phyloP scores from a whole-genome alignment of 2,797 vertebrate genomes.

The Ptychadena robeensis region DNA sequence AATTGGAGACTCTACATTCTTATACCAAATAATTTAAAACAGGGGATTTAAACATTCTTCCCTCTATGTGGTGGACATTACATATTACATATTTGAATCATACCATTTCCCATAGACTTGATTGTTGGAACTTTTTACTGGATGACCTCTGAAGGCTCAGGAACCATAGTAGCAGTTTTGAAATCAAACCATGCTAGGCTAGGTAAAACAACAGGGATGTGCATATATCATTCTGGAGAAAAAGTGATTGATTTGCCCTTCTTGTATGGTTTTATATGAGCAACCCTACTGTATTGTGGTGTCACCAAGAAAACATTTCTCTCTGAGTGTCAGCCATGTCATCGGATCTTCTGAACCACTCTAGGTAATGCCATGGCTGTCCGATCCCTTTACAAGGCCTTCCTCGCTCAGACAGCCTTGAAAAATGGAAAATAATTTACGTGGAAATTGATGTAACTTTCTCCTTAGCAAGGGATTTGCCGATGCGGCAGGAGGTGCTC shows the following conservation, averaged over 20 bases:
- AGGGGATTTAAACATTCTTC: no score
- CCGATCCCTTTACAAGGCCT: neutral
- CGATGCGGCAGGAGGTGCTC: slow-evolving; percentile 11
- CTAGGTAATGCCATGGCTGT: neutral
- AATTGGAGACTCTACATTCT: no score
- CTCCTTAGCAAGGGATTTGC: slow-evolving; percentile 17
- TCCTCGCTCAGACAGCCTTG: neutral
- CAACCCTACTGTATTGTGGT: neutral
- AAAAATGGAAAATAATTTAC: neutral
- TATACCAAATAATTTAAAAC: no score
- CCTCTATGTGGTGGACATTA: no score
- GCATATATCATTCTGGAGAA: neutral
- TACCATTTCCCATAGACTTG: no score
- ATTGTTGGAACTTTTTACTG: no score
- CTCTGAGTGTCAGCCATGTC: neutral
- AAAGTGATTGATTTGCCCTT: neutral
- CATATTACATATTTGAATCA: no score
- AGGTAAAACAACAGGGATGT: neutral
- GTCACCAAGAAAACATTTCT: neutral
- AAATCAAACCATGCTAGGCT: no score
- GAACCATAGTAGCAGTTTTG: no score
- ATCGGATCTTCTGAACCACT: neutral
- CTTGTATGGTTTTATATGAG: neutral
- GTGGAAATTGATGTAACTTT: slow-evolving; percentile 3
- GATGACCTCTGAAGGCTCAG: no score